Evolutionary conservation across 1,140 invertebrate genomes (phyloP), one percentile per base, ranked within the genome.

Genomic region (Drosophila serrata): DNA sequence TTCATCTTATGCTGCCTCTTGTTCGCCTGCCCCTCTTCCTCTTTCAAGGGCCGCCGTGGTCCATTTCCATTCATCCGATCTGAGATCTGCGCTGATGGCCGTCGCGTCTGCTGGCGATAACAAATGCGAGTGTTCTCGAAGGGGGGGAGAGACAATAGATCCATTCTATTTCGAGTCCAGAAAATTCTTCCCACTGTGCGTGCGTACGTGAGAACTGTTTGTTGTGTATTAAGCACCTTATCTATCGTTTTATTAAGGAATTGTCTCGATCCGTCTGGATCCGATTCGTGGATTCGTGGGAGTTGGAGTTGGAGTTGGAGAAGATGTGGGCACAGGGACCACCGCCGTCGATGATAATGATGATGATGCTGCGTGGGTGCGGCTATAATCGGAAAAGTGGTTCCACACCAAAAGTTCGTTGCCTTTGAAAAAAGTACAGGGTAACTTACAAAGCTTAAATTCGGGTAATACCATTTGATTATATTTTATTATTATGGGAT

Each of bases 181-280:
- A 70, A 72, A 42, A 62, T 59, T 35, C 55, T 58, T 40, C 40
- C 65, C 53, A 46, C 51, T 55, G 51, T 55, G 48, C 39, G 22
- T 65, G 29, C 31, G 37, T 43, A 84, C 85, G 80, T 88, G 84
- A 88, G 85, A 88, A 84, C 64, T 65, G 76, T 74, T 88, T 82
- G 77, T 82, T 74, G 84, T 84, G 75, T 82, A 75, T 82, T 77
- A 84, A 74, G 77, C 67, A 60, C 74, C 81, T 84, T 84, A 80
- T 82, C 80, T 63, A 76, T 65, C 60, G 81, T 76, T 84, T 72
- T 79, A 85, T 86, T 81, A 75, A 58, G 65, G 82, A 86, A 86
- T 74, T 81, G 82, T 75, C 62, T 77, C 55, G 76, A 84, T 24
- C 37, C 49, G 40, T 31, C 49, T 56, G 33, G 35, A 58, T 72